These are phyloP conservation scores for Leucophora obtusa DNA, from an alignment of 2,888 invertebrate species.

Conservation along the genomic window DNA sequence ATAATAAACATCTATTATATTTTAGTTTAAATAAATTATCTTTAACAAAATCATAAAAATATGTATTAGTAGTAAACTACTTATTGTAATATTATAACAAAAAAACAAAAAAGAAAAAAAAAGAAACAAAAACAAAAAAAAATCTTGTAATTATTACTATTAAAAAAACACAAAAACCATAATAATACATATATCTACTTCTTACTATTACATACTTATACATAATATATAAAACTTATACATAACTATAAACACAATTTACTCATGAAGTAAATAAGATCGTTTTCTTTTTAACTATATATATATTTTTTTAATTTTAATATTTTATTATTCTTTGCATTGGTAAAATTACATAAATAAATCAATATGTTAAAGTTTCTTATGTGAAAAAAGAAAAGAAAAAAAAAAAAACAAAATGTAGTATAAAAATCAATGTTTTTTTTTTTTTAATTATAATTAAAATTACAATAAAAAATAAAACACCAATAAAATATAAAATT, in stretches of 20 bases:
- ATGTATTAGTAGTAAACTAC: conserved; percentile 58
- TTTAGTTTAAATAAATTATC: conserved; percentile 40
- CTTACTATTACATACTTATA: conserved; percentile 37
- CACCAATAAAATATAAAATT: conserved; percentile 54
- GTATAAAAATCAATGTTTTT: conserved; percentile 59
- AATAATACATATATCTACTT: conserved; percentile 34
- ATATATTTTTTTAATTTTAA: conserved; percentile 38
- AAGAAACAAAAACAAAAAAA: conserved; percentile 10
- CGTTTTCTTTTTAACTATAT: conserved; percentile 28
- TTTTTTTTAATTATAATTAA: conserved; percentile 37
- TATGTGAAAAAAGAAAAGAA: conserved; percentile 37
- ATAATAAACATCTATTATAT: conserved; percentile 51
- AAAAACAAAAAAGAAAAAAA: conserved; percentile 38
- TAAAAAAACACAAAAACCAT: conserved; percentile 24
- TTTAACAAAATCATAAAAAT: conserved; percentile 37
- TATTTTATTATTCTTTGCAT: conserved; percentile 40
- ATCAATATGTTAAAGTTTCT: conserved; percentile 54
- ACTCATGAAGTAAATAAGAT: conserved; percentile 31
- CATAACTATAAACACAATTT: conserved; percentile 38
- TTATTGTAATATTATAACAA: conserved; percentile 55
- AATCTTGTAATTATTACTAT: conserved; percentile 60
- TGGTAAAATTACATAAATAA: conserved; percentile 44
- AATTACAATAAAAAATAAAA: conserved; percentile 50
- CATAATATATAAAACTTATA: conserved; percentile 24
- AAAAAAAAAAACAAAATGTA: conserved; percentile 43